Evolutionary conservation across 2,888 invertebrate genomes (phyloP).

Genomic region (Tenthredo mesomela): DNA sequence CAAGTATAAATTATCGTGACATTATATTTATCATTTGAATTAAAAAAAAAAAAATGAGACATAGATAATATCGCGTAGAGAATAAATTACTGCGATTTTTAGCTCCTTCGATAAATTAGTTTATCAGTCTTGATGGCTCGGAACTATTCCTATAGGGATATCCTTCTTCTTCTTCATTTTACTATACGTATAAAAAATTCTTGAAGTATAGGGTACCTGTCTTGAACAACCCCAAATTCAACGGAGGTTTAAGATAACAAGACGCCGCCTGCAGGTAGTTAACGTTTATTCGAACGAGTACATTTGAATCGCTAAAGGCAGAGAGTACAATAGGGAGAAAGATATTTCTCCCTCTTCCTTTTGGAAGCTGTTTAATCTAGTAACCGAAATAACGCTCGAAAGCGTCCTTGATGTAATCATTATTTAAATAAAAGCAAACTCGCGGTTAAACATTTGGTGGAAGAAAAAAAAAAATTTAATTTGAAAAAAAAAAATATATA

Average conservation of each 20-base stretch:
- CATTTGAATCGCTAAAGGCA: slow-evolving; percentile 32
- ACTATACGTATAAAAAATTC: not conserved
- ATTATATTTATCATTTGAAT: not conserved
- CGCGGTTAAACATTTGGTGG: not conserved
- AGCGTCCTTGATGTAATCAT: slow-evolving; percentile 19
- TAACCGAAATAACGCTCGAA: slow-evolving; percentile 11
- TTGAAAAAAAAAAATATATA: not conserved
- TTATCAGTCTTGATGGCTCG: not conserved
- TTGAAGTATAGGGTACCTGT: not conserved
- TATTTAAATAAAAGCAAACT: slow-evolving; percentile 31
- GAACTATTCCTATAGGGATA: not conserved
- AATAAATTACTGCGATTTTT: not conserved
- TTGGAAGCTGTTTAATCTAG: not conserved
- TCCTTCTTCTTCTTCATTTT: not conserved
- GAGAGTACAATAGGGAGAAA: slow-evolving; percentile 23
- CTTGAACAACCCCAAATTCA: not conserved
- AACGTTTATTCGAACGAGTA: slow-evolving; percentile 34
- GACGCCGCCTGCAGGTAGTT: slow-evolving; percentile 11
- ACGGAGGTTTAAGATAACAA: slow-evolving; percentile 21
- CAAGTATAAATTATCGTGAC: not conserved
- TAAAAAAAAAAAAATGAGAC: too few relatives aligned
- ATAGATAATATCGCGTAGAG: too few relatives aligned
- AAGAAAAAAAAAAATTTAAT: not conserved
- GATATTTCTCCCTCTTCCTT: slow-evolving; percentile 3
- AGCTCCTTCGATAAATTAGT: not conserved